Percentiles rank a stretch among this genome's conserved stretches.
Evolutionary conservation across 2,797 vertebrate species (phyloP).

Genomic region (Gymnodraco acuticeps): DNA sequence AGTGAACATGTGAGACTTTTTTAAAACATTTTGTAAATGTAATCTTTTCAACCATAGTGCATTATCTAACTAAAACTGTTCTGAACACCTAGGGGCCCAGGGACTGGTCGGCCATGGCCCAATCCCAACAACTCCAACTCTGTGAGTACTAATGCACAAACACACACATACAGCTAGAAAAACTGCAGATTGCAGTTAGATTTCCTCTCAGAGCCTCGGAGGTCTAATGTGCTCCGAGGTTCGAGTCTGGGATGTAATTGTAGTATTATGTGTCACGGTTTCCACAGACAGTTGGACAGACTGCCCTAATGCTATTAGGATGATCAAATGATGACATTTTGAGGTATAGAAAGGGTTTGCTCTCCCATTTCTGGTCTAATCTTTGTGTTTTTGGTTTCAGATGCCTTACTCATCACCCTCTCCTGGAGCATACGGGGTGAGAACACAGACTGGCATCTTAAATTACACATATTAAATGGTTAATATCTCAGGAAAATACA

Average conservation of each 20-base stretch:
- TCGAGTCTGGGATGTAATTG: slow-evolving; percentile 74
- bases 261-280: slow-evolving; percentile 77
- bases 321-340: slow-evolving; percentile 70
- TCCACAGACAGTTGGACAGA: slow-evolving; percentile 71
- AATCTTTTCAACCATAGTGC: neutral
- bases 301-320: slow-evolving; percentile 70
- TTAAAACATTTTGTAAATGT: too few relatives aligned
- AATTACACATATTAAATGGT: neutral
- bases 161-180: slow-evolving; percentile 28
- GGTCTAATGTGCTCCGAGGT: slow-evolving; percentile 54
- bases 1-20: slow-evolving; percentile 94
- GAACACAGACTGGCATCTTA: slow-evolving; percentile 57
- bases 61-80: slow-evolving; percentile 14
- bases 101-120: slow-evolving; percentile 97
- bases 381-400: slow-evolving; percentile 84
- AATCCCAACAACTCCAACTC: slow-evolving; percentile 98
- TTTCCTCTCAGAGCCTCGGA: slow-evolving; percentile 38
- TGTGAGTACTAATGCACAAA: slow-evolving; percentile 86
- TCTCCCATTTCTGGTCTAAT: slow-evolving; percentile 66
- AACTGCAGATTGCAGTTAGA: slow-evolving; percentile 63
- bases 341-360: slow-evolving; percentile 59
- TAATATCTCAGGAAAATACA: neutral
- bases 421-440: slow-evolving; percentile 98
- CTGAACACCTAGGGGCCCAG: slow-evolving; percentile 89
- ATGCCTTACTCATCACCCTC: slow-evolving; percentile 99